Evolutionary conservation across 2,888 invertebrate species (phyloP), one percentile per base, ranked within the genome.

Genomic region (Ceriagrion tenellum): DNA sequence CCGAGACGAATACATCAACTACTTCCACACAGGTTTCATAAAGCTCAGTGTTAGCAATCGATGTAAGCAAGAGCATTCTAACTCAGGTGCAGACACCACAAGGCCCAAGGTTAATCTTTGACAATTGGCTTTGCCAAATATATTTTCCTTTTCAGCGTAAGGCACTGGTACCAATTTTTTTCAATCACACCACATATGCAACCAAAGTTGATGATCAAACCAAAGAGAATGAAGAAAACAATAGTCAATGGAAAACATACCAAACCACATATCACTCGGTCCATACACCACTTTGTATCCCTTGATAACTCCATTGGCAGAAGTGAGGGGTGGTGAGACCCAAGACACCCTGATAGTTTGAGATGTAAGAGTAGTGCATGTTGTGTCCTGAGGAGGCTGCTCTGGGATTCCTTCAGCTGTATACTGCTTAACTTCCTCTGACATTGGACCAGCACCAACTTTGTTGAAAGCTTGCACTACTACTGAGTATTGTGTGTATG

Each of bases 391-490:
- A 40, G 99, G 99, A 8, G 99, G 98, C 96, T 99, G 98, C 96
- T 99, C 99, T 26, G 99, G 99, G 0, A 98, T 98, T 95, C 99
- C 99, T 97, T 99, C 99, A 23, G 99, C 99, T 2, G 99, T 99
- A 96, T 99, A 99, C 95, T 99, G 99, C 96, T 98, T 98, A 88
- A 98, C 98, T 97, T 99, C 99, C 95, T 98, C 98, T 90, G 99
- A 99, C 96, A 98, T 98, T 0, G 99, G 99, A 59, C 99, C 99
- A 1, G 99, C 98, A 26, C 99, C 99, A 96, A 99, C 98, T 97
- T 99, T 98, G 97, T 99, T 99, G 97, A 99, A 99, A 0, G 99
- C 99, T 97, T 99, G 99, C 18, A 99, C 99, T 40, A 99, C 99
- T 47, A 99, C 98, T n/a, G 99, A 98, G 97, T 99, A 99, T 97